These are phyloP conservation scores for Notarius quadriscutis DNA, from an alignment of 2,113 vertebrate species.

Conservation along the genomic window DNA sequence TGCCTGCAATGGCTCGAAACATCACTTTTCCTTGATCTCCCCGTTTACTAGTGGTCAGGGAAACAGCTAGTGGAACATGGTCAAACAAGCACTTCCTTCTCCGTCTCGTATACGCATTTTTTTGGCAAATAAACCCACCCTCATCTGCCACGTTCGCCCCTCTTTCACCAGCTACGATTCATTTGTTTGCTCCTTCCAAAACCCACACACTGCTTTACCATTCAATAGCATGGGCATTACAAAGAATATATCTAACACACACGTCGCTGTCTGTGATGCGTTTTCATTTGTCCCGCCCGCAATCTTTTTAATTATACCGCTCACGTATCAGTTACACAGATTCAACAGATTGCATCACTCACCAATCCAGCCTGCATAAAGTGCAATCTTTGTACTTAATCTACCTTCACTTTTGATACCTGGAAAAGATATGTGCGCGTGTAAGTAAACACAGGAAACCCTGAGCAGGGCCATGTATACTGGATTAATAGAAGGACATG, in stretches of 20 bases:
- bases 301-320: neutral
- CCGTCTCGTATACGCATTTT: neutral
- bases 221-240: neutral
- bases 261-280: neutral
- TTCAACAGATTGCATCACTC: neutral
- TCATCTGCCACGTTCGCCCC: neutral
- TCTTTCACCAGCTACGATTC: neutral
- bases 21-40: neutral
- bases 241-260: neutral
- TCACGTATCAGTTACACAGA: neutral
- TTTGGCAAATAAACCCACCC: neutral
- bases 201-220: neutral
- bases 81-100: neutral
- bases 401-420: neutral
- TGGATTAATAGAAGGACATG: neutral
- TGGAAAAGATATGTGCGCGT: neutral
- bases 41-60: neutral
- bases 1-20: neutral
- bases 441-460: constrained; percentile 1
- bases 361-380: neutral
- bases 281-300: neutral
- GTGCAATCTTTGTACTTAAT: neutral
- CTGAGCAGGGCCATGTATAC: neutral
- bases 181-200: neutral
- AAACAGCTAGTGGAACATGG: neutral